phyloP scores from a whole-genome alignment of 1,140 invertebrate genomes.

The Drosophila hydei region DNA sequence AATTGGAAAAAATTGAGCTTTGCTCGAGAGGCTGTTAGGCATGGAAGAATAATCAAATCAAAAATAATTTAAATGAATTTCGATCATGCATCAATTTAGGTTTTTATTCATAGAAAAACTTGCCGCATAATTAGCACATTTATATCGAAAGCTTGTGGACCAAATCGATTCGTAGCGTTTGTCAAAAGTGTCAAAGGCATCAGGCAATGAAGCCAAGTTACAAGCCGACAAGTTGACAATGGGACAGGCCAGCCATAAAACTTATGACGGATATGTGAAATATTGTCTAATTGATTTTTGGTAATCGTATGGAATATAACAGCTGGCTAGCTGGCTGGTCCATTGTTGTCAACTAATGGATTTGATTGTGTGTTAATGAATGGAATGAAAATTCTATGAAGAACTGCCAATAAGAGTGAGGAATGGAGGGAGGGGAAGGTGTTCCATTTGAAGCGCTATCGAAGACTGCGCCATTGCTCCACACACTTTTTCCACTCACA shows the following conservation, averaged over 20 bases:
- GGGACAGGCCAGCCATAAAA: constrained; percentile 57
- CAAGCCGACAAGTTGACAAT: constrained; percentile 62
- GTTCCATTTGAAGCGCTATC: constrained; percentile 38
- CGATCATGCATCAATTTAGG: background rate
- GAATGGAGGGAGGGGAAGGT: background rate
- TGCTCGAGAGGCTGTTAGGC: too few species aligned
- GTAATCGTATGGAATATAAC: constrained; percentile 14
- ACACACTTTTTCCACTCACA: constrained; percentile 57
- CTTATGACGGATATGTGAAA: constrained; percentile 73
- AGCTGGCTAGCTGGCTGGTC: constrained; percentile 6
- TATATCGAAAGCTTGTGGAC: constrained; percentile 70
- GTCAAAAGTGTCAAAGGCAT: constrained; percentile 61
- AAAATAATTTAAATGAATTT: background rate
- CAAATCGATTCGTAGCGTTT: constrained; percentile 57
- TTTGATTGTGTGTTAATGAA: constrained; percentile 82
- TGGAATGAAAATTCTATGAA: constrained; percentile 49
- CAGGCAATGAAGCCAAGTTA: constrained; percentile 33
- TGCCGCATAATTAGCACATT: constrained; percentile 70
- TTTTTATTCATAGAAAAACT: constrained; percentile 17
- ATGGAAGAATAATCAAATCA: too few species aligned
- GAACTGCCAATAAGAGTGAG: background rate
- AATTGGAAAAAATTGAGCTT: too few species aligned
- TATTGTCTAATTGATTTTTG: constrained; percentile 76
- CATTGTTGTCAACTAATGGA: constrained; percentile 70
- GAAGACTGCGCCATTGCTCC: constrained; percentile 41